These are phyloP conservation scores for Drosophila suzukii DNA, from an alignment of 1,140 invertebrate species.

Conservation along the genomic window DNA sequence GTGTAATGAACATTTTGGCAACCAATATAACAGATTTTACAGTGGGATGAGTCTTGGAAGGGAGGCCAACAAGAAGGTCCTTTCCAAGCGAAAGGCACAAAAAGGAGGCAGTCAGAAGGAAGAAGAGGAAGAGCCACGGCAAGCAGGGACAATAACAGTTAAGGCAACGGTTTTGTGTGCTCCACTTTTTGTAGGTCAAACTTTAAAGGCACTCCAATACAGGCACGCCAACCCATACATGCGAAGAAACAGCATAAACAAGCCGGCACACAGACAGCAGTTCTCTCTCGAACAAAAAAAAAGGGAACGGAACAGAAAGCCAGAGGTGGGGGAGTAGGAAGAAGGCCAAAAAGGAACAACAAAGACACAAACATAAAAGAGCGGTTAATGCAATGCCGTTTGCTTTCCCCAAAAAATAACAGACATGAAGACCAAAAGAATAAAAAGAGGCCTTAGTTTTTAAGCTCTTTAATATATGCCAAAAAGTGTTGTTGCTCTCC, in stretches of 20 bases:
- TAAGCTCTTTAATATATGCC: constrained; percentile 37
- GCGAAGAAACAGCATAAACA: constrained; percentile 37
- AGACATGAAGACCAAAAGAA: constrained; percentile 13
- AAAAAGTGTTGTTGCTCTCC: constrained; percentile 1
- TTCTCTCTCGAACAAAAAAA: constrained; percentile 21
- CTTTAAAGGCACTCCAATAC: constrained; percentile 54
- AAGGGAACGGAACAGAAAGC: not conserved
- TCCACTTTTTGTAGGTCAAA: constrained; percentile 71
- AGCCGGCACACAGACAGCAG: constrained; percentile 33
- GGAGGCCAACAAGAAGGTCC: not conserved
- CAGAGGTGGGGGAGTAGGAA: constrained; percentile 19
- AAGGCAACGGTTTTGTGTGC: constrained; percentile 45
- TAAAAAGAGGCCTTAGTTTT: constrained; percentile 8
- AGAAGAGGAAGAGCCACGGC: constrained; percentile 1
- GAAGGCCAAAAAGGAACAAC: constrained; percentile 45
- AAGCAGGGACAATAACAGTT: constrained; percentile 36
- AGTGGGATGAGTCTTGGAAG: not conserved
- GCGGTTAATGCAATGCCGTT: constrained; percentile 44
- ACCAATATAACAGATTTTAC: not conserved
- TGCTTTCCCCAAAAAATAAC: constrained; percentile 14
- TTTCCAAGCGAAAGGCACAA: not conserved
- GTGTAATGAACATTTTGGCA: not conserved
- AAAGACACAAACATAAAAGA: constrained; percentile 36
- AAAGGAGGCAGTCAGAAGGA: not conserved
- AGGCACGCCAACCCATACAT: constrained; percentile 21